A percentile compares a stretch with the other conserved stretches of the same genome.
phyloP scores from a whole-genome alignment of 2,888 invertebrate species.

The Pandemis corylana region DNA sequence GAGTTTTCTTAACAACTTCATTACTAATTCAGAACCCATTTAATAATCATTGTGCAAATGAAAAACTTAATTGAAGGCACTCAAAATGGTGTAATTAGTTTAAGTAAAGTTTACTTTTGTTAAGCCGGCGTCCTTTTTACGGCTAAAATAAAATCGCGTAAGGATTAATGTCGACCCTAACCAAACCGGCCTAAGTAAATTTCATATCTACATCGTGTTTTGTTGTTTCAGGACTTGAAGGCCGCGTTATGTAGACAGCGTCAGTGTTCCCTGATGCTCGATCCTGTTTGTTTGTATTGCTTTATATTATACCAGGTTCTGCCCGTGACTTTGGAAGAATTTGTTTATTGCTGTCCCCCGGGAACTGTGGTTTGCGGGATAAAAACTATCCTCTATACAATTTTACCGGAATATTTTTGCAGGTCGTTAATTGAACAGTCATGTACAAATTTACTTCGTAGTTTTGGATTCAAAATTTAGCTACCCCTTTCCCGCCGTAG shows the following conservation, averaged over 20 bases:
- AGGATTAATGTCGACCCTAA: conserved; percentile 44
- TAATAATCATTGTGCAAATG: conserved; percentile 6
- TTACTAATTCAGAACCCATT: conserved; percentile 11
- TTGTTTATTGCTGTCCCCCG: no score
- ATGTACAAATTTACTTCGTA: no score
- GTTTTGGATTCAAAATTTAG: no score
- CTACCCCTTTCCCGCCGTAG: no score
- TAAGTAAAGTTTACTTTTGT: conserved; percentile 21
- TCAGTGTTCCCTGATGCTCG: conserved; percentile 5
- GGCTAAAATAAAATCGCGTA: conserved; percentile 39
- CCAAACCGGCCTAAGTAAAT: conserved; percentile 61
- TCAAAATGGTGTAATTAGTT: conserved; percentile 21
- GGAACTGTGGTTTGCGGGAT: no score
- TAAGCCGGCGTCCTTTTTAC: conserved; percentile 24
- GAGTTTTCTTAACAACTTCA: conserved; percentile 9
- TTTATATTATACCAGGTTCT: background rate
- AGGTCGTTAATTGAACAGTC: no score
- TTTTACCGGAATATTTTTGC: no score
- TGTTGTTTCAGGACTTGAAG: conserved; percentile 55
- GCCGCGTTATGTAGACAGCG: conserved; percentile 34
- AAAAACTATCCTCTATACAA: no score
- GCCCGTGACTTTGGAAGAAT: no score
- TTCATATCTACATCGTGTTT: conserved; percentile 55
- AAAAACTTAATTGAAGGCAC: conserved; percentile 6
- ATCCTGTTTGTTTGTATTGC: background rate